Conservation (phyloP, 2,113 vertebrate species). For the Nibea albiflora region DNA sequence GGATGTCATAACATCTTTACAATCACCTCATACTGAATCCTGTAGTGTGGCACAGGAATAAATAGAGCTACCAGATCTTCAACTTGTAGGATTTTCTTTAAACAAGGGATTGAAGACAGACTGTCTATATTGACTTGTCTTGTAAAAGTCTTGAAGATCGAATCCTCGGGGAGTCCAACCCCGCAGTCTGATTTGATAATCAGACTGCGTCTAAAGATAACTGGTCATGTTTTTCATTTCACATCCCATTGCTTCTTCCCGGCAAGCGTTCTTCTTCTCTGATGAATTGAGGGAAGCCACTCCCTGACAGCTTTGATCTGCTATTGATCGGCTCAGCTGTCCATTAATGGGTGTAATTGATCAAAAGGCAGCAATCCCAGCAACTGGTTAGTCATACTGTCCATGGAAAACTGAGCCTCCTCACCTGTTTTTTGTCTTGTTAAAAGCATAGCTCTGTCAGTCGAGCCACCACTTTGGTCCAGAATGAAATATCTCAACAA, state of each 20-base stretch:
- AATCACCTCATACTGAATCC: constrained; percentile 1
- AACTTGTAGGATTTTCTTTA: constrained; percentile 18
- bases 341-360: constrained; percentile 75
- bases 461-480: not conserved
- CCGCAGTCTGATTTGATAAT: constrained; percentile 12
- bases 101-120: constrained; percentile 17
- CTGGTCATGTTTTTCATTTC: constrained; percentile 62
- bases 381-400: constrained; percentile 4
- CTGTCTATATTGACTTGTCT: constrained; percentile 13
- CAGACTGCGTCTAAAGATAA: constrained; percentile 63
- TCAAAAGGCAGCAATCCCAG: constrained; percentile 51
- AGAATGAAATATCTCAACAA: not conserved
- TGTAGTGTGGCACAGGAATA: not conserved
- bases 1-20: not conserved
- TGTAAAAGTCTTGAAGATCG: not conserved
- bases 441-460: not conserved
- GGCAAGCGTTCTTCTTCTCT: constrained; percentile 48
- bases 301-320: constrained; percentile 81
- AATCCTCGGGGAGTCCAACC: constrained; percentile 20
- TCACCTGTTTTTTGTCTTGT: not conserved
- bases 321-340: constrained; percentile 78
- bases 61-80: constrained; percentile 8
- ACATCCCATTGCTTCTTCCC: constrained; percentile 61
- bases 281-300: constrained; percentile 66
- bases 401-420: not conserved